These are phyloP conservation scores for Malurus splendens DNA, from an alignment of 2,797 vertebrate genomes.

Conservation along the genomic window DNA sequence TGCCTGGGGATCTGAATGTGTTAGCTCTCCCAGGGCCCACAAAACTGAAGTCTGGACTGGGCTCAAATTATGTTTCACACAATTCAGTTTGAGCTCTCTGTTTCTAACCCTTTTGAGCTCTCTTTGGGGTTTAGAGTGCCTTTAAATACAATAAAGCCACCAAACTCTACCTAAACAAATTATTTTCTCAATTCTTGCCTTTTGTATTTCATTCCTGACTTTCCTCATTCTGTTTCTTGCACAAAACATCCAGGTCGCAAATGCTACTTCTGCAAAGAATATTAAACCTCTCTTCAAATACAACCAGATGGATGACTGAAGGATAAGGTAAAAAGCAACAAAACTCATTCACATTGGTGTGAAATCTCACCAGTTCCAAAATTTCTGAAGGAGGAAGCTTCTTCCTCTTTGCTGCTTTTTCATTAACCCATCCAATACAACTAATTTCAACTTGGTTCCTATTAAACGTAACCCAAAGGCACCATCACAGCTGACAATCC, in stretches of 20 bases:
- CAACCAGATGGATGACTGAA: background rate
- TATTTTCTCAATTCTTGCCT: background rate
- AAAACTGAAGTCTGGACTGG: constrained; percentile 42
- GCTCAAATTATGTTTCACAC: constrained; percentile 31
- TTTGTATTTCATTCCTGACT: background rate
- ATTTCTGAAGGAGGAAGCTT: background rate
- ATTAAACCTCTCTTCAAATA: background rate
- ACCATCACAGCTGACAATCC: background rate
- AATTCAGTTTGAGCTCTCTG: constrained; percentile 1
- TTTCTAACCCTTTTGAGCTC: background rate
- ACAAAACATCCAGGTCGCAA: background rate
- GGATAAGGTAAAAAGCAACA: background rate
- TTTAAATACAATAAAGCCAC: background rate
- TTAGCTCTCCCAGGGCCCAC: constrained; percentile 21
- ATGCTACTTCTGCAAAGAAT: background rate
- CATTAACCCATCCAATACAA: background rate
- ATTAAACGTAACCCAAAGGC: background rate
- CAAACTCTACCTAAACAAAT: background rate
- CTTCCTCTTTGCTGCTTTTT: background rate
- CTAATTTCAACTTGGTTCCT: background rate
- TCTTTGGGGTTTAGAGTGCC: background rate
- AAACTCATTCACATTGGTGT: background rate
- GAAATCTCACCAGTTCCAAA: background rate
- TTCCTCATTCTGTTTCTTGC: background rate
- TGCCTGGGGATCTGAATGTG: constrained; percentile 40